Conservation (phyloP, 2,797 vertebrate genomes). For the Mus caroli region DNA sequence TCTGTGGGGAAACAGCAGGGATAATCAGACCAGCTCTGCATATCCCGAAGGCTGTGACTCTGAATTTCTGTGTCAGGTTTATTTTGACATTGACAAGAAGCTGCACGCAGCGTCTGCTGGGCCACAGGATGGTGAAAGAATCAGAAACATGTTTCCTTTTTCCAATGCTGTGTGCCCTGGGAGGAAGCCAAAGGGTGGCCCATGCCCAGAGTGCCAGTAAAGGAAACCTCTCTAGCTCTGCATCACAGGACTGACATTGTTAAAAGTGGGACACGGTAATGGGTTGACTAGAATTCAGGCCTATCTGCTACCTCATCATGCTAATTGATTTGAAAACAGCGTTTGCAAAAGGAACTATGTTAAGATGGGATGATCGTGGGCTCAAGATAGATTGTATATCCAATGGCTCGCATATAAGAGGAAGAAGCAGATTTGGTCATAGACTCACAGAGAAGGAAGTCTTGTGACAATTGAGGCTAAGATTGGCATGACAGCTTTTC, state of each 20-base stretch:
- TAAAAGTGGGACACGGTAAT: background rate
- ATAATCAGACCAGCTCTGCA: background rate
- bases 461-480: rapidly evolving
- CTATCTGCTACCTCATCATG: background rate
- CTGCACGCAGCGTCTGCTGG: background rate
- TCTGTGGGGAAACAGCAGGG: conserved; percentile 31
- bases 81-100: conserved; percentile 53
- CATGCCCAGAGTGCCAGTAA: background rate
- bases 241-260: background rate
- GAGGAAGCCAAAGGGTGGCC: background rate
- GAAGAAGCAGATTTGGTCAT: background rate
- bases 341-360: background rate
- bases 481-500: too few species aligned
- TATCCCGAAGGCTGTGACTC: background rate
- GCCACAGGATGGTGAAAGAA: background rate
- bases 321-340: background rate
- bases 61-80: conserved; percentile 50
- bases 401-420: background rate
- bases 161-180: background rate
- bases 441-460: background rate
- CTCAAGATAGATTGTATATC: background rate
- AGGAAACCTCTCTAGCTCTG: background rate
- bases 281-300: background rate
- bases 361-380: background rate
- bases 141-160: background rate